Base-by-base conservation (phyloP, 2,113 vertebrate genomes). In the Channa maculata region DNA sequence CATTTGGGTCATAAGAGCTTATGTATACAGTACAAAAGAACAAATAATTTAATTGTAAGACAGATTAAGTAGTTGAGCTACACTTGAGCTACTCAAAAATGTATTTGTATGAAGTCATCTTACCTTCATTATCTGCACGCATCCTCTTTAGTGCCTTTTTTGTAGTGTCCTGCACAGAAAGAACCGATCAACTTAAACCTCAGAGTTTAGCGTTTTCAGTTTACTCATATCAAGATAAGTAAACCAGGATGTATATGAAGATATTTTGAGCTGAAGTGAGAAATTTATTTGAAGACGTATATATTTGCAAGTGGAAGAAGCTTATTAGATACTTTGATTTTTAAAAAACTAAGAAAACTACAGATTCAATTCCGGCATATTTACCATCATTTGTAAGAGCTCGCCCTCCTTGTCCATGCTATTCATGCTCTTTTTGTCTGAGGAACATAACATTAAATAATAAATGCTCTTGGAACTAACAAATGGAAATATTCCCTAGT, bases 111-210 rank as follows among this genome's bases (percentile, higher is more conserved):
- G 6, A 49, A 52, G 45, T 2, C 0, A 6, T 24, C 9, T 66
- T 68, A 91, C 89, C 80, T 45, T 71, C 2, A 6, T 71, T 80
- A 8, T 78, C 66, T 7, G 9, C 43, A 1, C 2, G 50, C 9
- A 86, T 37, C 39, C 41, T 50, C 9, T 70, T 39, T 0, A 86
- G 5, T 2, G 46, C 39, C 1, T 13, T 45, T 63, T 66, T 65
- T 11, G 82, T 70, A 1, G 2, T 45, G 71, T 71, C 87, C 95
- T 95, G 63, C n/a, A 84, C 59, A 89, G 54, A 75, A 75, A 65
- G 5, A 49, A 41, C 13, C 2, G 1, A 38, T 38, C 50, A 64
- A 34, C 7, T 57, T 9, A 4, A 57, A 61, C 5, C 15, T 75
- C 12, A 24, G 10, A 8, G 8, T 49, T 43, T 2, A 67, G 5